Conservation (phyloP, 2,797 vertebrate genomes). For the Perodicticus potto region DNA sequence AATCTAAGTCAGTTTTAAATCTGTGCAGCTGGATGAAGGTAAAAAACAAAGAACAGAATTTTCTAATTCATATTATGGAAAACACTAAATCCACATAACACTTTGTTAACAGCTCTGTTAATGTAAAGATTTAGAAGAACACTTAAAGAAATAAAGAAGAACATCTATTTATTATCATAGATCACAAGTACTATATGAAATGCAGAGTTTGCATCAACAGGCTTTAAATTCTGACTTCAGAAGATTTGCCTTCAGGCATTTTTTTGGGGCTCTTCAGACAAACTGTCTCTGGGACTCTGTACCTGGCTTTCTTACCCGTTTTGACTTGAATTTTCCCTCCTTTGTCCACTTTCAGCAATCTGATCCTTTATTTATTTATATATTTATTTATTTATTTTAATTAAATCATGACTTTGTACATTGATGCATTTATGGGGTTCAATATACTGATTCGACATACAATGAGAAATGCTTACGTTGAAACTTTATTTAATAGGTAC, state of each 20-base stretch:
- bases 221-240: neutral
- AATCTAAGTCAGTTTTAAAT: neutral
- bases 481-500: neutral
- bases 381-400: too few species aligned
- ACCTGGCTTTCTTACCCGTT: neutral
- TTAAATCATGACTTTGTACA: too few species aligned
- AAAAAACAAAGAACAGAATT: neutral
- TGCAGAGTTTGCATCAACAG: neutral
- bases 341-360: neutral
- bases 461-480: too few species aligned
- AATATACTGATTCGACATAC: too few species aligned
- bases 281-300: rapidly evolving
- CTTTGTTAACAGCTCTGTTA: neutral
- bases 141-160: neutral
- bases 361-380: neutral
- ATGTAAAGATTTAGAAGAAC: neutral
- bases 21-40: neutral
- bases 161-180: neutral
- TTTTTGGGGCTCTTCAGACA: neutral
- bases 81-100: neutral
- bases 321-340: rapidly evolving
- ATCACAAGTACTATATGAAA: neutral
- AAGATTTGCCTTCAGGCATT: neutral
- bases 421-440: too few species aligned
- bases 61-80: neutral